Conservation (phyloP, 2,797 vertebrate species). For the Cetoscarus ocellatus region DNA sequence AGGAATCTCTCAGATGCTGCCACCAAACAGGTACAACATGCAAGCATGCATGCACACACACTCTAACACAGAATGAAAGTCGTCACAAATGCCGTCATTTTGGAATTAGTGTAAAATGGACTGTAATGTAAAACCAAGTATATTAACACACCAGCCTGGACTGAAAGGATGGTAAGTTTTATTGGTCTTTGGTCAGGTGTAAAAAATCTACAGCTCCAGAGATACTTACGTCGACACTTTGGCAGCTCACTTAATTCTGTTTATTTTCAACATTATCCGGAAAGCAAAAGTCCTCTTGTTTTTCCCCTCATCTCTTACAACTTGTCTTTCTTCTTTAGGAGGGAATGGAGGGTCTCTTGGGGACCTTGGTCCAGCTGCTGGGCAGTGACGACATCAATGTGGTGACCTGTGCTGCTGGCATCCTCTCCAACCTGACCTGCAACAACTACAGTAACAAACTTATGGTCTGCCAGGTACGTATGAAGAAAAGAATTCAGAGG, state of each 20-base stretch:
- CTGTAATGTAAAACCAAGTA: too few species aligned
- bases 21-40: conserved; percentile 92
- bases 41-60: too few species aligned
- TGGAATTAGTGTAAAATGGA: too few species aligned
- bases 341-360: conserved; percentile 98
- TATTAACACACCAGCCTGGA: too few species aligned
- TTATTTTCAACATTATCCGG: background rate
- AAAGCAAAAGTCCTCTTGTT: too few species aligned
- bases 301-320: background rate
- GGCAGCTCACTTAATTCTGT: background rate
- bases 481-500: too few species aligned
- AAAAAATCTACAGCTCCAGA: too few species aligned
- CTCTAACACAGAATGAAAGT: too few species aligned
- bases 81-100: too few species aligned
- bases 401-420: conserved; percentile 98
- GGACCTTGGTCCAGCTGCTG: conserved; percentile 96
- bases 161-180: too few species aligned
- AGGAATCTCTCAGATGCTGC: conserved; percentile 99
- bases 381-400: conserved; percentile 99
- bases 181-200: too few species aligned
- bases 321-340: conserved; percentile 83
- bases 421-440: conserved; percentile 98
- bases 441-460: conserved; percentile 99
- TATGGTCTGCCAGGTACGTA: conserved; percentile 97
- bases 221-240: too few species aligned